Evolutionary conservation across 1,140 invertebrate species (phyloP).

Genomic region (Varroa destructor): DNA sequence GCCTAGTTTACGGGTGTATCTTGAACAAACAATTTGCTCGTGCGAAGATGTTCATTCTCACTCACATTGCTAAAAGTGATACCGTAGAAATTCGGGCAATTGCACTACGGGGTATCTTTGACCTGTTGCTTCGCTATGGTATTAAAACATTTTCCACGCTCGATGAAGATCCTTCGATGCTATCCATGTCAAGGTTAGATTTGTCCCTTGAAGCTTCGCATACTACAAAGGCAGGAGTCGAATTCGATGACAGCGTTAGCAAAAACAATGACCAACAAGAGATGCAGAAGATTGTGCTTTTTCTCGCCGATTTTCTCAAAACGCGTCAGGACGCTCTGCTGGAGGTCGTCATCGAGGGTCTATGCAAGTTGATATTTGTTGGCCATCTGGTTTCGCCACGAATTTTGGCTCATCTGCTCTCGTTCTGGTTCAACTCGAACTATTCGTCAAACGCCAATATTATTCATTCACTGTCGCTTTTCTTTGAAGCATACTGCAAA

Average conservation of each 20-base stretch:
- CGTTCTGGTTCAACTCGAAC: conserved; percentile 23
- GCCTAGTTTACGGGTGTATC: conserved; percentile 4
- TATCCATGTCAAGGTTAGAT: neutral
- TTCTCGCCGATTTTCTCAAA: conserved; percentile 21
- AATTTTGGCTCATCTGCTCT: conserved; percentile 6
- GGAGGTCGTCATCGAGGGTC: conserved; percentile 17
- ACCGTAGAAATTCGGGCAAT: neutral
- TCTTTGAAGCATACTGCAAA: conserved; percentile 11
- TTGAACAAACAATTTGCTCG: conserved; percentile 4
- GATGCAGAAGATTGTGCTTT: neutral
- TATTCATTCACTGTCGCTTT: conserved; percentile 10
- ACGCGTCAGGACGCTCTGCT: neutral
- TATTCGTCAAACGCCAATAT: conserved; percentile 6
- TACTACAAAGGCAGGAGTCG: neutral
- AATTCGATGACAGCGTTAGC: neutral
- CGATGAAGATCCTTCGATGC: conserved; percentile 11
- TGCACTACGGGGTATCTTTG: conserved; percentile 9
- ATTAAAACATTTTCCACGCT: conserved; percentile 4
- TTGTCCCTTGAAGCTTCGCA: too few species aligned
- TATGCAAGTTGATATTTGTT: conserved; percentile 24
- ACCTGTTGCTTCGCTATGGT: neutral
- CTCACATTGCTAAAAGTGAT: conserved; percentile 25
- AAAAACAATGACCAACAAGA: neutral
- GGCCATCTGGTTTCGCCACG: conserved; percentile 22
- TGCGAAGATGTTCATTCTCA: conserved; percentile 5